Percentiles rank a stretch among this genome's conserved stretches.
Conservation (phyloP, 2,113 vertebrate species). For the Vombatus ursinus region DNA sequence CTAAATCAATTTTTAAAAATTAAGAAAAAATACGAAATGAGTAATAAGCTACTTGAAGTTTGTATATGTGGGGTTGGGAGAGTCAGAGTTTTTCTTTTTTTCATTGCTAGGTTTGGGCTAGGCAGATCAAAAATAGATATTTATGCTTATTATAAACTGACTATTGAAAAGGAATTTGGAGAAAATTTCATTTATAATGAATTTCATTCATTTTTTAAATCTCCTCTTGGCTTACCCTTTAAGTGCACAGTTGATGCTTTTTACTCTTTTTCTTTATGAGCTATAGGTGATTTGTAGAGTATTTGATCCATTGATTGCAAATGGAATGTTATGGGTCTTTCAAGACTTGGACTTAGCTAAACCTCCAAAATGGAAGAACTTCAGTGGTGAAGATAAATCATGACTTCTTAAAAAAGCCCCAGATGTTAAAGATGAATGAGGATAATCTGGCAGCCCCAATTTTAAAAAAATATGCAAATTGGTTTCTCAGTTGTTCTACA, state of each 20-base stretch:
- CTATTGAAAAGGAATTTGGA: not conserved
- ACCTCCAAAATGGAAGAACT: not conserved
- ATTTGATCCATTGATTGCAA: not conserved
- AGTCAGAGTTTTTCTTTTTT: not conserved
- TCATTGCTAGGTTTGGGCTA: not conserved
- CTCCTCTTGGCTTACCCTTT: not conserved
- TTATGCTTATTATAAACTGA: not conserved
- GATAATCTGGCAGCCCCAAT: slow-evolving; percentile 26
- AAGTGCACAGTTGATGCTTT: not conserved
- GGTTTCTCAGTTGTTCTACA: slow-evolving; percentile 15
- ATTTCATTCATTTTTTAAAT: not conserved
- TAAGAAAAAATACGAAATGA: not conserved
- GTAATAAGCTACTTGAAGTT: not conserved
- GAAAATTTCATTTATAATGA: not conserved
- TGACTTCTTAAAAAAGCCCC: slow-evolving; percentile 34
- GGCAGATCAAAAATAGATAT: not conserved
- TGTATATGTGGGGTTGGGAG: not conserved
- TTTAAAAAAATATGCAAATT: slow-evolving; percentile 24
- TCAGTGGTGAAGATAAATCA: slow-evolving; percentile 7
- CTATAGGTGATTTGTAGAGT: not conserved
- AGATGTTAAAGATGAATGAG: slow-evolving; percentile 42
- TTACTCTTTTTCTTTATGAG: not conserved
- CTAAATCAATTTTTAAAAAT: slow-evolving; percentile 21
- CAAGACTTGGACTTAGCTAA: not conserved
- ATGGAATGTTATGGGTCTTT: not conserved